phyloP scores from a whole-genome alignment of 2,888 invertebrate genomes.

The Myopa tessellatipennis region DNA sequence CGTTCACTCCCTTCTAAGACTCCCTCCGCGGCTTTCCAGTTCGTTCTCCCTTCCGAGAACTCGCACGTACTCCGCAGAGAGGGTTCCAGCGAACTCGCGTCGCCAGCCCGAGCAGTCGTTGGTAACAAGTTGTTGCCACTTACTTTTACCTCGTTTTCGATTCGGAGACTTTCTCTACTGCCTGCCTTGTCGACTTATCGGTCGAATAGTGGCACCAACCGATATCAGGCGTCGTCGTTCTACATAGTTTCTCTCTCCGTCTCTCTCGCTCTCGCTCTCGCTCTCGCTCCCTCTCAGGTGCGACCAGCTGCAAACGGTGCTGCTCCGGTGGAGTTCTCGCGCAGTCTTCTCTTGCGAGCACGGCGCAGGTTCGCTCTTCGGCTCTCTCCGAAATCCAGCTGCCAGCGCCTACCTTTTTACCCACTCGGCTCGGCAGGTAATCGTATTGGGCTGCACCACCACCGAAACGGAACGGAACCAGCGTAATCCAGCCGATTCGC shows the following conservation, averaged over 20 bases:
- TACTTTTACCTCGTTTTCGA: not conserved
- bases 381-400: not conserved
- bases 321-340: not conserved
- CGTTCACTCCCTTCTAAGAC: too few species aligned
- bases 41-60: not conserved
- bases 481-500: not conserved
- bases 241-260: not conserved
- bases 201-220: not conserved
- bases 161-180: constrained; percentile 4
- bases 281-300: not conserved
- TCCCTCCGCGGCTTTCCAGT: not conserved
- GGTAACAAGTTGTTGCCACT: constrained; percentile 15
- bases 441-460: not conserved
- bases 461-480: not conserved
- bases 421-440: not conserved
- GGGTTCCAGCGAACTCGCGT: not conserved
- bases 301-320: not conserved
- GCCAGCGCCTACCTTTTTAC: not conserved
- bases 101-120: not conserved
- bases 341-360: too few species aligned
- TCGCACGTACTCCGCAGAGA: not conserved
- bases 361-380: too few species aligned
- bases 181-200: not conserved
- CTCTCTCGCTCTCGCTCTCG: not conserved
- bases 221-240: not conserved